Percentiles rank a stretch among this genome's conserved stretches.
phyloP scores from a whole-genome alignment of 2,113 vertebrate species.

The Macquaria australasica region DNA sequence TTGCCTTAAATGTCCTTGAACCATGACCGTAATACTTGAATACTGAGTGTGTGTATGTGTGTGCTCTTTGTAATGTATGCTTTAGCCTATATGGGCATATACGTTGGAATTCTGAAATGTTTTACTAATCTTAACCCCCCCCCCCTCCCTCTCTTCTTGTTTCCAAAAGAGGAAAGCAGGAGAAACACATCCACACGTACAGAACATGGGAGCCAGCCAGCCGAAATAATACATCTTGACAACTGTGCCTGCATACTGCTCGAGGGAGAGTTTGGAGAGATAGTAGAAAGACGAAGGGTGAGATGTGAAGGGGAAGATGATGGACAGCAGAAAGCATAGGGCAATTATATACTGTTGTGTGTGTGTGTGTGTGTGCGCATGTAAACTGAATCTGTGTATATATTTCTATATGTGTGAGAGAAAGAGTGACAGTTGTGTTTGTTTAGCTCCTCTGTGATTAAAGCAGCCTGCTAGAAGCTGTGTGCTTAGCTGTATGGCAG shows the following conservation, averaged over 20 bases:
- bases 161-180: constrained; percentile 61
- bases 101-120: constrained; percentile 41
- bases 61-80: constrained; percentile 8
- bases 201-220: constrained; percentile 76
- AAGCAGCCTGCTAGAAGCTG: constrained; percentile 61
- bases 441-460: constrained; percentile 76
- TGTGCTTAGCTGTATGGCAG: constrained; percentile 65
- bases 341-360: constrained; percentile 67
- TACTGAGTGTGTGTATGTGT: constrained; percentile 3
- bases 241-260: constrained; percentile 82
- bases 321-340: constrained; percentile 78
- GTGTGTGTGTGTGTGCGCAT: constrained; percentile 19
- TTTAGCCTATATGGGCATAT: constrained; percentile 4
- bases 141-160: constrained; percentile 34
- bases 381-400: constrained; percentile 13
- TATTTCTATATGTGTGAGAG: constrained; percentile 39
- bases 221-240: constrained; percentile 83
- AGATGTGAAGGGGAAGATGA: constrained; percentile 76
- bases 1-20: constrained; percentile 74
- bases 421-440: constrained; percentile 75
- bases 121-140: constrained; percentile 53
- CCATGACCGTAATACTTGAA: constrained; percentile 57
- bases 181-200: constrained; percentile 44
- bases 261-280: constrained; percentile 68
- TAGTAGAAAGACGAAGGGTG: constrained; percentile 68